These are phyloP conservation scores for Armadillidium nasatum DNA, from an alignment of 1,140 invertebrate genomes.

Conservation along the genomic window DNA sequence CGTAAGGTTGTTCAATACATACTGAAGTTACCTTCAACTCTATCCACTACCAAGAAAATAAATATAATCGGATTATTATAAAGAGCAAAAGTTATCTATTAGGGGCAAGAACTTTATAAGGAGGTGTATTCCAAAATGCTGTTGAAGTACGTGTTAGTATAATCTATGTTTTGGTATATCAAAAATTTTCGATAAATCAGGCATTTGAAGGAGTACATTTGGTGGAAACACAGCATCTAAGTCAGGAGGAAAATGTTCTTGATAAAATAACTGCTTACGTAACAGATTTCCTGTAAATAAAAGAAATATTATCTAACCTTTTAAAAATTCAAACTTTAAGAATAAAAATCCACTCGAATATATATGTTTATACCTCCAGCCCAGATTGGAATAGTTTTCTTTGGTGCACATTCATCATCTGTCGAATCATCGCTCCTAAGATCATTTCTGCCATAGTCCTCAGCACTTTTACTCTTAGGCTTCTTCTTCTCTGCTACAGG, in stretches of 20 bases:
- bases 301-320: not conserved
- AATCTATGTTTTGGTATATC: constrained; percentile 28
- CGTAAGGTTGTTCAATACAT: too few relatives aligned
- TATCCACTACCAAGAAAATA: too few relatives aligned
- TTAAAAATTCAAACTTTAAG: not conserved
- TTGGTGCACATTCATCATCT: constrained; percentile 55
- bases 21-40: too few relatives aligned
- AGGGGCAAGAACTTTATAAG: constrained; percentile 25
- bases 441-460: constrained; percentile 54
- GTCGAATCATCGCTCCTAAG: constrained; percentile 54
- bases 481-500: constrained; percentile 41
- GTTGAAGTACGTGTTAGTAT: constrained; percentile 42
- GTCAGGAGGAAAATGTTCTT: constrained; percentile 35
- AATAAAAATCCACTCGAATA: not conserved
- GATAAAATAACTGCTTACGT: constrained; percentile 31
- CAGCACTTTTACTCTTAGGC: constrained; percentile 30
- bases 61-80: too few relatives aligned
- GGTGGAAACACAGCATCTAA: constrained; percentile 35
- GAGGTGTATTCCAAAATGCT: constrained; percentile 44
- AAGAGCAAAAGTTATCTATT: too few relatives aligned
- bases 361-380: constrained; percentile 40
- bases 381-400: constrained; percentile 53
- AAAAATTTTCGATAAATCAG: constrained; percentile 40
- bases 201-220: constrained; percentile 25
- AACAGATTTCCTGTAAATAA: constrained; percentile 28